Evolutionary conservation across 2,888 invertebrate genomes (phyloP).

Genomic region (Ichneumon xanthorius): DNA sequence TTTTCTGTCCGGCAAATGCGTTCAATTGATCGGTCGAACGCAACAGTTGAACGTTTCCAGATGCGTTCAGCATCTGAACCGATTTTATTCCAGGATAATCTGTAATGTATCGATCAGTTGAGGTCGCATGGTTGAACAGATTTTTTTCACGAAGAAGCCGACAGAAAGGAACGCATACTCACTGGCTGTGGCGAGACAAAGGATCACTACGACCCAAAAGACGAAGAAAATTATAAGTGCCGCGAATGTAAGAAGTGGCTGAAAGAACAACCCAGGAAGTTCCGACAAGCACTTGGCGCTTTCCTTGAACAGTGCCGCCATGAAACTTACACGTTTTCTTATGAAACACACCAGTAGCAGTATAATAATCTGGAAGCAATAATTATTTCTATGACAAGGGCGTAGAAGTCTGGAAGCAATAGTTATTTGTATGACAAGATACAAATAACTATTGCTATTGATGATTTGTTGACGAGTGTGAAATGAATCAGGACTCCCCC

Average conservation of each 20-base stretch:
- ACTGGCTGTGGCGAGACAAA: slow-evolving; percentile 94
- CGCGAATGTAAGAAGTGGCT: slow-evolving; percentile 93
- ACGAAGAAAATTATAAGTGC: slow-evolving; percentile 92
- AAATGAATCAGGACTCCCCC: no score
- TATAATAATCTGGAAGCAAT: slow-evolving; percentile 88
- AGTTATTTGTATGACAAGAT: no score
- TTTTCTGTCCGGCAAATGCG: slow-evolving; percentile 72
- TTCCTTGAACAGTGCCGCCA: slow-evolving; percentile 95
- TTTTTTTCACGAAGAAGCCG: not conserved
- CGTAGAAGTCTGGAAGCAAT: slow-evolving; percentile 85
- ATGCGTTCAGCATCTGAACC: slow-evolving; percentile 69
- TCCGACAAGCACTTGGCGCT: slow-evolving; percentile 94
- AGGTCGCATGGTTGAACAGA: not conserved
- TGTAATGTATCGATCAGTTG: slow-evolving; percentile 64
- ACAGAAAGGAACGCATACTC: slow-evolving; percentile 82
- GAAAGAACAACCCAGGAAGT: slow-evolving; percentile 93
- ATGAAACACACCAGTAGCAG: slow-evolving; percentile 91
- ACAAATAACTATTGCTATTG: no score
- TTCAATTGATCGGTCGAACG: slow-evolving; percentile 73
- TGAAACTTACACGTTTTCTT: slow-evolving; percentile 92
- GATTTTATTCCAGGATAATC: slow-evolving; percentile 84
- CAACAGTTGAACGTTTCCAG: slow-evolving; percentile 70
- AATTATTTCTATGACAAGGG: no score
- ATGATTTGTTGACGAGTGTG: no score
- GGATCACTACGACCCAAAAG: slow-evolving; percentile 95